Percentiles rank a stretch among this genome's conserved stretches.
Evolutionary conservation across 1,140 invertebrate species (phyloP).

Genomic region (Atta cephalotes): DNA sequence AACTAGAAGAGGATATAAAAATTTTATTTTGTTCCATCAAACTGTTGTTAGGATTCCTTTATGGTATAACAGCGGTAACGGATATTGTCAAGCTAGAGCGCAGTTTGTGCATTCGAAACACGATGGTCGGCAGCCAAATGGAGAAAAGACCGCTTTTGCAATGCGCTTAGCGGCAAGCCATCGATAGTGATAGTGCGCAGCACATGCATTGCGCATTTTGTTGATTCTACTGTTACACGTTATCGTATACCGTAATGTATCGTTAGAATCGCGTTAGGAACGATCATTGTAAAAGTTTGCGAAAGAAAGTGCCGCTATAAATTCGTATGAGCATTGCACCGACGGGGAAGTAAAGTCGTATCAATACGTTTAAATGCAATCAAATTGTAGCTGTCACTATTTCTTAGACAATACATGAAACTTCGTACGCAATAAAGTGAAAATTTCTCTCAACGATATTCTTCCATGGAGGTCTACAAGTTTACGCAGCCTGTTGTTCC

Average conservation of each 20-base stretch:
- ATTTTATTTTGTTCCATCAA: conserved; percentile 61
- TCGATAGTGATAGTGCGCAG: neutral
- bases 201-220: conserved; percentile 44
- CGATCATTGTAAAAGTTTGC: conserved; percentile 44
- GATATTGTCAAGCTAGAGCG: conserved; percentile 26
- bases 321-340: conserved; percentile 27
- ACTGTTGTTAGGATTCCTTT: conserved; percentile 42
- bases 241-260: conserved; percentile 33
- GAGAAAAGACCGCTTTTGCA: conserved; percentile 41
- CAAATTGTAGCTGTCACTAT: conserved; percentile 43
- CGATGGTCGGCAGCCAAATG: conserved; percentile 57
- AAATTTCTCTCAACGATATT: neutral
- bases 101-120: conserved; percentile 46
- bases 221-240: conserved; percentile 31
- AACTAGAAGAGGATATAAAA: conserved; percentile 37
- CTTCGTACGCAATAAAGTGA: neutral
- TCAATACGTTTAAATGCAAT: conserved; percentile 34
- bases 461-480: neutral
- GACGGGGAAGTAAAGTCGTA: conserved; percentile 13
- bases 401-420: neutral
- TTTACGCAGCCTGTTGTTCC: neutral
- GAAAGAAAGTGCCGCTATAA: conserved; percentile 43
- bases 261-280: conserved; percentile 51
- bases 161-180: neutral
- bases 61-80: conserved; percentile 35